Evolutionary conservation across 2,888 invertebrate genomes (phyloP).

Genomic region (Megamerina dolium): DNA sequence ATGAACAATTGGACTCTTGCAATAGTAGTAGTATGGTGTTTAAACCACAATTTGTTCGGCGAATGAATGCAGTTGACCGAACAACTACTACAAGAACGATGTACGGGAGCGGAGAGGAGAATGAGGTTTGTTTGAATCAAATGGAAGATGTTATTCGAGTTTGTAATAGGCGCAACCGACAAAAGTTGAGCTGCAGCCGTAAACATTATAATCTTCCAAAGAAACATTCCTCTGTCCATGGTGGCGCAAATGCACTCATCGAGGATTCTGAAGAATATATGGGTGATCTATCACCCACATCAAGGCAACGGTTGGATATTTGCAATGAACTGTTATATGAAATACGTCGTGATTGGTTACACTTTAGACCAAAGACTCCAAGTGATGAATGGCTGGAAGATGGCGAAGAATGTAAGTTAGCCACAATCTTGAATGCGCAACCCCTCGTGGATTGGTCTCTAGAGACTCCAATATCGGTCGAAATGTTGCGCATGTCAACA

Average conservation of each 20-base stretch:
- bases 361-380: conserved; percentile 49
- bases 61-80: background rate
- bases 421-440: conserved; percentile 8
- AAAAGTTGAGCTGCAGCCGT: background rate
- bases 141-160: conserved; percentile 38
- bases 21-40: background rate
- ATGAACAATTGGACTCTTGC: conserved; percentile 6
- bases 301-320: conserved; percentile 40
- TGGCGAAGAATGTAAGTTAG: conserved; percentile 22
- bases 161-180: conserved; percentile 26
- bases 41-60: conserved; percentile 5
- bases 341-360: conserved; percentile 46
- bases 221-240: background rate
- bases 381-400: conserved; percentile 33
- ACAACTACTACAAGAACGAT: conserved; percentile 1
- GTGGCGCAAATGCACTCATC: conserved; percentile 16
- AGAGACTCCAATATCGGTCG: conserved; percentile 43
- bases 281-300: conserved; percentile 38
- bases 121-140: conserved; percentile 29
- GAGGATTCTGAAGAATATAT: conserved; percentile 20
- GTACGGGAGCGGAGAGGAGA: conserved; percentile 16
- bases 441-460: conserved; percentile 41
- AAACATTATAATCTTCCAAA: background rate
- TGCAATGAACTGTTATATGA: conserved; percentile 45
- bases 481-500: conserved; percentile 36